These are phyloP conservation scores for Bombus ignitus DNA, from an alignment of 1,140 invertebrate species.

Conservation along the genomic window DNA sequence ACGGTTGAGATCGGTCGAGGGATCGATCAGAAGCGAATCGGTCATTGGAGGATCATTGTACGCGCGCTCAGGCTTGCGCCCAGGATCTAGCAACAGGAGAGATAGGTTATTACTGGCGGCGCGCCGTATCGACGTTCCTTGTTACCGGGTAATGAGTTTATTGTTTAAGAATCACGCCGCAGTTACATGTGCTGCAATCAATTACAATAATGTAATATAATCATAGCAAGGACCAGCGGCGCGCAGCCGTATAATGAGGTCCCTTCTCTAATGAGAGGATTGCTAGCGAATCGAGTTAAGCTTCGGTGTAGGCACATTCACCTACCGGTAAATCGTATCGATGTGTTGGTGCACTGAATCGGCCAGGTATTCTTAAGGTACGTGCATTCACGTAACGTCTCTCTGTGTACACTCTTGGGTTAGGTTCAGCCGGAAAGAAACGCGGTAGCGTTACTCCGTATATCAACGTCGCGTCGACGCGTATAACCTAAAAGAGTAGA, in stretches of 20 bases:
- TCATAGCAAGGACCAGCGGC: conserved; percentile 69
- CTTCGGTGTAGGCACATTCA: conserved; percentile 22
- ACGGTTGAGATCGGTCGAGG: conserved; percentile 53
- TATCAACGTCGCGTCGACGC: conserved; percentile 41
- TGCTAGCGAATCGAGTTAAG: conserved; percentile 36
- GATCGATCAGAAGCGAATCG: conserved; percentile 71
- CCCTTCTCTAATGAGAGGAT: conserved; percentile 74
- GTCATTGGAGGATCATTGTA: conserved; percentile 52
- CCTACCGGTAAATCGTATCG: neutral
- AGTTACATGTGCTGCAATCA: conserved; percentile 77
- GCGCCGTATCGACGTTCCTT: conserved; percentile 59
- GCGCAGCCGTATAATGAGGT: conserved; percentile 73
- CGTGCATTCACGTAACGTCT: conserved; percentile 38
- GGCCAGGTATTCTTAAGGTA: neutral
- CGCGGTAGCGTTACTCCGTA: conserved; percentile 10
- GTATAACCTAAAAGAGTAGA: neutral
- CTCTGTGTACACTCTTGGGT: conserved; percentile 3
- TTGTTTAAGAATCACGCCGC: conserved; percentile 75
- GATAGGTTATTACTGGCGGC: conserved; percentile 69
- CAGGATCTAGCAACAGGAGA: conserved; percentile 33
- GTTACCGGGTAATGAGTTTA: conserved; percentile 77
- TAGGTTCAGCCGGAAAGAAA: conserved; percentile 8
- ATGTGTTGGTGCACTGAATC: neutral
- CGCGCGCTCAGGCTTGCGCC: conserved; percentile 11
- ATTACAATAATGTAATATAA: conserved; percentile 81